Base-by-base conservation (phyloP, 2,113 vertebrate genomes). In the Labeo catla region DNA sequence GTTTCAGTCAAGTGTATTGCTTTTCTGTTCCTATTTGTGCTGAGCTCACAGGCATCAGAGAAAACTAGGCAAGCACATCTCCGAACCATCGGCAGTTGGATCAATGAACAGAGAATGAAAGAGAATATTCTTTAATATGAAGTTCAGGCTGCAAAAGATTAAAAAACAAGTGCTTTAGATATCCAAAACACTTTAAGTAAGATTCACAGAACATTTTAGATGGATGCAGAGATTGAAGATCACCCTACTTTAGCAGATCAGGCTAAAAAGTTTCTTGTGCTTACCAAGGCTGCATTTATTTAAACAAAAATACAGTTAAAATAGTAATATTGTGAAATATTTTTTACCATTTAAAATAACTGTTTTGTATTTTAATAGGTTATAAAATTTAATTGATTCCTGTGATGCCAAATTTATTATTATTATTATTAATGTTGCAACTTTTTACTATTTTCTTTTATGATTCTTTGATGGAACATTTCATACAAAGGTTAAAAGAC, bases 21-120 rank as follows among this genome's bases (percentile, higher is more conserved):
- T 84, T 84, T 88, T 45, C 34, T 68, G 49, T 77, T 87, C 23
- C 13, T 83, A 76, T 83, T 83, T 89, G 79, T 83, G 79, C 88
- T 87, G 65, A 88, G 34, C 68, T 50, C 23, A 73, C 43, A 79
- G 65, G 39, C 76, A 80, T 21, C 84, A 84, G 57, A 49, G 19
- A 84, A 78, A 59, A 45, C 76, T 45, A 43, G 70, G 68, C 82
- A 57, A 79, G 57, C 19, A 43, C 82, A 87, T 73, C 13, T 50
- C 49, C 77, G 49, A 83, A 61, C 28, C 57, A n/a, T 81, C 10
- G 23, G 74, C 70, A 86, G 86, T 47, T 85, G 81, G 78, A 89
- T 49, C 81, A 13, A 88, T 89, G 73, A 4, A 16, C 13, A 61
- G 59, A 16, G 36, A n/a, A 2, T 39, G 23, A 81, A 73, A 74